Base-by-base conservation (phyloP, 2,888 invertebrate genomes). In the Agonopterix alstromeriana region DNA sequence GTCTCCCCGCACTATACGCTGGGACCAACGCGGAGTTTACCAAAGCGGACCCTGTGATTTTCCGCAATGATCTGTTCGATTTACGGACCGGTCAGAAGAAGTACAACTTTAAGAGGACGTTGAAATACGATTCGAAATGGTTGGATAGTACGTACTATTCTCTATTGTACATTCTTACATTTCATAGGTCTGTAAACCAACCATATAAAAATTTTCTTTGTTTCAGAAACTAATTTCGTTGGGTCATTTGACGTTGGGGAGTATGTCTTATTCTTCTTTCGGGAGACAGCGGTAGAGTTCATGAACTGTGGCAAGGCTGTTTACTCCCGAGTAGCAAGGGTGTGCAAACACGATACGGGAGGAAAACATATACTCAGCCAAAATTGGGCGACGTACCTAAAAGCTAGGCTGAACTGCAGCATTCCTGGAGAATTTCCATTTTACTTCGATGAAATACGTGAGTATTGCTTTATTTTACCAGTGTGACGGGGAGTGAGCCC, bases 1-100 rank as follows among this genome's bases (percentile, higher is more conserved):
- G 87, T 40, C 77, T 92, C 42, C 90, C 92, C 35, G 91, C 92
- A 0, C 79, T 94, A 8, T 94, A 94, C 76, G 91, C 93, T 10
- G 94, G 93, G 35, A 94, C 94, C 27, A 92, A 93, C 56, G 92
- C 94, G 0, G 94, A 94, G 71, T 91, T 93, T 72, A 92, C 92
- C 35, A 92, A 92, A 65, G 92, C 93, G 40, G 94, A 94, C 70
- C 92, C 94, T 10, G 91, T 94, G 55, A 93, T 94, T 67, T 93
- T 93, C 69, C 86, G 93, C 27, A 92, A 92, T 51, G 92, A 93
- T 66, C 87, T 93, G 45, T 91, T 90, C 64, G 91, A 92, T 70
- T 83, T 88, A 61, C 82, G 89, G 36, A 91, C 91, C 46, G 91
- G 92, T 47, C 87, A 90, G 61, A 90, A 91, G 68, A 86, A 90